phyloP scores from a whole-genome alignment of 2,797 vertebrate genomes.

The Myioborus melanocephalus region DNA sequence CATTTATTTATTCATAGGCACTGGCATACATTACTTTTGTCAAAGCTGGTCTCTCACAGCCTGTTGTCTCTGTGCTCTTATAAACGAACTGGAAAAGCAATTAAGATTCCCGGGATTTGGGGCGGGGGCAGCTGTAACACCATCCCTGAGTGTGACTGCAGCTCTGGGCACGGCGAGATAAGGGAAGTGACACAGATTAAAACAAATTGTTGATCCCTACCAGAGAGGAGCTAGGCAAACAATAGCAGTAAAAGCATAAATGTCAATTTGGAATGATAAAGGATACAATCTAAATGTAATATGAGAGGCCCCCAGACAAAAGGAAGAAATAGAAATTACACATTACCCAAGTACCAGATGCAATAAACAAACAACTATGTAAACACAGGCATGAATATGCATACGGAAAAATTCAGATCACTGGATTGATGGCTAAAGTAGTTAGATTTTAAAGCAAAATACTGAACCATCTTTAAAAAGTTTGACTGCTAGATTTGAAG shows the following conservation, averaged over 20 bases:
- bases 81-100: slow-evolving; percentile 75
- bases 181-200: slow-evolving; percentile 83
- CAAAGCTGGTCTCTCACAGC: slow-evolving; percentile 65
- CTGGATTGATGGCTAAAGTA: slow-evolving; percentile 67
- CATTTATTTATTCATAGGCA: slow-evolving; percentile 77
- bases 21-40: slow-evolving; percentile 74
- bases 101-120: slow-evolving; percentile 64
- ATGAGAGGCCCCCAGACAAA: slow-evolving; percentile 85
- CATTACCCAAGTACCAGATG: slow-evolving; percentile 73
- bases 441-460: slow-evolving; percentile 67
- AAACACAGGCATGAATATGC: slow-evolving; percentile 58
- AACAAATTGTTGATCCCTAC: slow-evolving; percentile 82
- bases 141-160: slow-evolving; percentile 70
- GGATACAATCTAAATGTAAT: slow-evolving; percentile 89
- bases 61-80: slow-evolving; percentile 57
- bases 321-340: slow-evolving; percentile 82
- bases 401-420: slow-evolving; percentile 51
- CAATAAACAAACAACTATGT: slow-evolving; percentile 55
- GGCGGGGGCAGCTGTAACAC: slow-evolving; percentile 43
- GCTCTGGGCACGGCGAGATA: slow-evolving; percentile 77
- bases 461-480: slow-evolving; percentile 24
- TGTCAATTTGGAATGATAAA: slow-evolving; percentile 89
- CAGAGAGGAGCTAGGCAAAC: slow-evolving; percentile 81
- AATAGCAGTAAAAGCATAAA: slow-evolving; percentile 88
- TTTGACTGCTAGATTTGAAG: not conserved